phyloP scores from a whole-genome alignment of 2,113 vertebrate species.

The Pagrus major region DNA sequence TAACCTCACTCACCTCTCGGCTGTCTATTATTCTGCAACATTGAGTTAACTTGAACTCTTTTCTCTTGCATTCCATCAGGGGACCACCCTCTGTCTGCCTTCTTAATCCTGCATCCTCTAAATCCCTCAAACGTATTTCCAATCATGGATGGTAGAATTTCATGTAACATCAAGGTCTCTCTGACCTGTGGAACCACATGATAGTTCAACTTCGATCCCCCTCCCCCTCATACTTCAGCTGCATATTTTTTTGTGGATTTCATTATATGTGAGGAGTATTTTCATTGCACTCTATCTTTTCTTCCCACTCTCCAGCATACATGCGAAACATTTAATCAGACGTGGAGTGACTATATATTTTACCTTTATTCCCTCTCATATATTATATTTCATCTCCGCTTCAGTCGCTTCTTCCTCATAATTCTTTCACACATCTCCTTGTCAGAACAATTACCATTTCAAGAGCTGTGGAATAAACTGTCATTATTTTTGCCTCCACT shows the following conservation, averaged over 20 bases:
- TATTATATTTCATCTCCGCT: conserved; percentile 3
- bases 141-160: not conserved
- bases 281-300: not conserved
- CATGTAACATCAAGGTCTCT: not conserved
- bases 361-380: conserved; percentile 4
- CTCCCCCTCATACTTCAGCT: no score
- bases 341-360: not conserved
- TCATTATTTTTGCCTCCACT: conserved; percentile 47
- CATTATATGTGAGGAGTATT: not conserved
- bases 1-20: not conserved
- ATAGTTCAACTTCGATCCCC: not conserved
- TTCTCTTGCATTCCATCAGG: not conserved
- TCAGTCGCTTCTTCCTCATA: not conserved
- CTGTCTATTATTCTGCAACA: not conserved
- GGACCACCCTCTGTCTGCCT: no score
- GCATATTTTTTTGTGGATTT: no score
- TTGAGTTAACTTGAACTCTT: not conserved
- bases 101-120: not conserved
- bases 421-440: conserved; percentile 25
- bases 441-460: conserved; percentile 41
- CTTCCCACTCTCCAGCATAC: not conserved
- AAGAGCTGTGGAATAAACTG: conserved; percentile 22
- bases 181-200: not conserved
- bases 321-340: conserved; percentile 3
- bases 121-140: not conserved